phyloP scores from a whole-genome alignment of 2,113 vertebrate genomes.

The Zeus faber region DNA sequence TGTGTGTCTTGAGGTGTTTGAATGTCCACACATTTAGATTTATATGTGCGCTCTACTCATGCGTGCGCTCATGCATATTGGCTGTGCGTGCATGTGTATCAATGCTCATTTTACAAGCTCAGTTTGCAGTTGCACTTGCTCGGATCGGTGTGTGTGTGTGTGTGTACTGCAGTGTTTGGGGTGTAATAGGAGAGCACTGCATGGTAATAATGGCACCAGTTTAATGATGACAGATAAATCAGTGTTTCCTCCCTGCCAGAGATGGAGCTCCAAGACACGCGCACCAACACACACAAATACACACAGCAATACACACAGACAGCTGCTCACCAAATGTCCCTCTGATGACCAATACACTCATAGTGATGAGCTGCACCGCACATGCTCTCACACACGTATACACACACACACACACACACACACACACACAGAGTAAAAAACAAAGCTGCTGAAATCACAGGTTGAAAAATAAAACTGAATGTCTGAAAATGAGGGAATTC shows the following conservation, averaged over 20 bases:
- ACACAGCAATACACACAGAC: constrained; percentile 64
- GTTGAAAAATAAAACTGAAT: no score
- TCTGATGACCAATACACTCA: constrained; percentile 82
- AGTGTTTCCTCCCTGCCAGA: constrained; percentile 91
- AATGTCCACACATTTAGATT: no score
- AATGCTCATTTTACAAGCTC: background rate
- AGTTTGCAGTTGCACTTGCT: background rate
- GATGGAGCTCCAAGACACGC: constrained; percentile 89
- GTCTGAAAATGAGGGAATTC: no score
- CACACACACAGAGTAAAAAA: background rate
- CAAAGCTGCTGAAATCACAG: no score
- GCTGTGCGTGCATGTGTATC: background rate
- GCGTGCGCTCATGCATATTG: background rate
- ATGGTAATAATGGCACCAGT: constrained; percentile 87
- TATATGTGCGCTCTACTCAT: no score
- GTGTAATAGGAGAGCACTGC: constrained; percentile 40
- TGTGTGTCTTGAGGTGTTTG: no score
- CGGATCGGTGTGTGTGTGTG: background rate
- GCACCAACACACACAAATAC: constrained; percentile 1
- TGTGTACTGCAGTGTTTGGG: constrained; percentile 19
- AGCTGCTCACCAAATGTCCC: constrained; percentile 87
- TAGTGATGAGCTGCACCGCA: constrained; percentile 21
- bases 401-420: constrained; percentile 20
- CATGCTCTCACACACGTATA: constrained; percentile 6
- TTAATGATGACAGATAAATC: constrained; percentile 95